phyloP scores from a whole-genome alignment of 1,140 invertebrate genomes.

The Chelonus insularis region DNA sequence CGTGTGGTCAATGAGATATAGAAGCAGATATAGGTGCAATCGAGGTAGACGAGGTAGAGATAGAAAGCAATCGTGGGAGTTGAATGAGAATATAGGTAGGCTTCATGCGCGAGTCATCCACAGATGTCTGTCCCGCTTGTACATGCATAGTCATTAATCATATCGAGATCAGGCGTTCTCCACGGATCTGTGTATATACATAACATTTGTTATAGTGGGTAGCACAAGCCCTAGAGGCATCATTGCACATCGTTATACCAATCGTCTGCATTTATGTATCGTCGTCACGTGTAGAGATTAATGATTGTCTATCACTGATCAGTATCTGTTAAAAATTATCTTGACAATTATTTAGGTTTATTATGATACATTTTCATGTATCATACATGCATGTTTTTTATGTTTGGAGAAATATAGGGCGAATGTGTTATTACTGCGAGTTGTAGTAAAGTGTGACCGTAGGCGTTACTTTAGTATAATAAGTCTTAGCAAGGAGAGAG shows the following conservation, averaged over 20 bases:
- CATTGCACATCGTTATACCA: neutral
- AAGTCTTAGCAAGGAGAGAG: too few relatives aligned
- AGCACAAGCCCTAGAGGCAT: neutral
- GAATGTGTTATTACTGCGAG: too few relatives aligned
- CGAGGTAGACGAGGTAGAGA: slow-evolving; percentile 33
- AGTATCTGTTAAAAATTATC: neutral
- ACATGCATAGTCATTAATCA: slow-evolving; percentile 46
- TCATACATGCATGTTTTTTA: too few relatives aligned
- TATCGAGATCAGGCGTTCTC: slow-evolving; percentile 41
- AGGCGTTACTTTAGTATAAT: too few relatives aligned
- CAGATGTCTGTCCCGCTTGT: slow-evolving; percentile 42
- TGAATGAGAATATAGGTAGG: neutral
- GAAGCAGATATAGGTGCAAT: slow-evolving; percentile 10
- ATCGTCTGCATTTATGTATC: slow-evolving; percentile 29
- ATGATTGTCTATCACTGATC: slow-evolving; percentile 44
- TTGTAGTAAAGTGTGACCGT: too few relatives aligned
- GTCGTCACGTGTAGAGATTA: slow-evolving; percentile 30
- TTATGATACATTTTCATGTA: too few relatives aligned
- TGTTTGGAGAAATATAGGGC: too few relatives aligned
- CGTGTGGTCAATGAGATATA: slow-evolving; percentile 28
- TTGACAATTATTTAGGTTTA: too few relatives aligned
- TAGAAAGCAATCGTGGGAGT: neutral
- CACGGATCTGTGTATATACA: neutral
- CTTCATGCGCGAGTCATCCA: slow-evolving; percentile 38
- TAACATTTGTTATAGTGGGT: neutral